Evolutionary conservation across 2,888 invertebrate species (phyloP), one percentile per base, ranked within the genome.

Genomic region (Sturmia bella): DNA sequence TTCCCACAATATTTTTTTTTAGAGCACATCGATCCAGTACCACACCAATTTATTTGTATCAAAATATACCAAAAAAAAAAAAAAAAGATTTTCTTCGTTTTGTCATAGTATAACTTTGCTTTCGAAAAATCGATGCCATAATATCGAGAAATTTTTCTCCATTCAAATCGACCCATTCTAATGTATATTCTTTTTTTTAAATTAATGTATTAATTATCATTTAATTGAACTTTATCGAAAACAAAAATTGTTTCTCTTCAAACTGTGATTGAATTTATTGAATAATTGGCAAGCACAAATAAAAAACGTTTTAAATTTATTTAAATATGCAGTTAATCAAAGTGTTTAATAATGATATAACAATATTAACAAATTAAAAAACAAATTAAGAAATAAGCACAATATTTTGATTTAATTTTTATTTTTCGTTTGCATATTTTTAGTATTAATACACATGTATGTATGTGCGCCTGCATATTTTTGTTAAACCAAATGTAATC

Each of bases 401-500:
- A 17, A 13, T 39, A 7, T 66, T 13, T 15, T 7, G 7, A 41
- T 13, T 41, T 52, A 27, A 41, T 43, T 45, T 17, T 57, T 52
- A 37, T 41, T 37, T 21, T 17, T 6, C 3, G 9, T 59, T 50
- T 41, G 39, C 0, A 2, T 6, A 21, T 48, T 63, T 37, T 7
- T 61, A 13, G 43, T 17, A 59, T 24, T 59, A 32, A 66, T 50
- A 15, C 39, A 21, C n/a, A 75, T 57, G 27, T 27, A 6, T 9
- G 32, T 32, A 32, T 32, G 3, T 32, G 32, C n/a, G n/a, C n/a
- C n/a, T 32, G 7, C 9, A 32, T 32, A 32, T 32, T 32, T 32
- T 43, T 50, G 69, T 54, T 37, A 76, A 76, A 76, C 70, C 69
- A 63, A 52, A 77, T 56, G 32, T 63, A 56, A 77, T 56, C 56